phyloP scores from a whole-genome alignment of 1,140 invertebrate genomes.

The Drosophila orena region DNA sequence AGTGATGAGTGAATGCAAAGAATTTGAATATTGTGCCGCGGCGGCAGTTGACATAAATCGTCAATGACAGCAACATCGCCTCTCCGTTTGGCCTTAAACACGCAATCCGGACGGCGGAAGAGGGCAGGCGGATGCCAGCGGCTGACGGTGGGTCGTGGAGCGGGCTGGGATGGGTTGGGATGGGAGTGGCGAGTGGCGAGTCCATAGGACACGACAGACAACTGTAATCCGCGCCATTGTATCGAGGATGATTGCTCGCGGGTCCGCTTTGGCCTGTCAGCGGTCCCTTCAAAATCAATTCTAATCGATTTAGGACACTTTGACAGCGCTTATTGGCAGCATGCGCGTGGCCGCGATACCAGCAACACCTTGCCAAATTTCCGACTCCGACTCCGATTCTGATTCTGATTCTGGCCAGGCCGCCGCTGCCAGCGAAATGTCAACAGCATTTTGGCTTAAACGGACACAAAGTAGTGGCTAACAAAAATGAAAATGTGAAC shows the following conservation, averaged over 20 bases:
- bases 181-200: conserved; percentile 22
- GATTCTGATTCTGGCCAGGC: not conserved
- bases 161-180: not conserved
- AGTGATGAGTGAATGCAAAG: conserved; percentile 83
- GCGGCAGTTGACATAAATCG: conserved; percentile 80
- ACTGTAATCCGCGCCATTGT: conserved; percentile 78
- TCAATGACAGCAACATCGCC: conserved; percentile 82
- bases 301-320: conserved; percentile 82
- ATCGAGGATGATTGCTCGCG: conserved; percentile 48
- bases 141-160: not conserved
- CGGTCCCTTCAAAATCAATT: conserved; percentile 75
- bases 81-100: conserved; percentile 78
- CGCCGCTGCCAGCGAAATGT: conserved; percentile 44
- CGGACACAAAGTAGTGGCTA: conserved; percentile 15
- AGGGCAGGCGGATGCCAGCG: not conserved
- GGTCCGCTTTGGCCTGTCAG: conserved; percentile 60
- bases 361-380: conserved; percentile 60
- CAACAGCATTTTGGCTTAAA: conserved; percentile 73
- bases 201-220: conserved; percentile 77
- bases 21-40: conserved; percentile 82
- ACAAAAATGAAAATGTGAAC: too few species aligned
- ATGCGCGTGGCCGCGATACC: conserved; percentile 73
- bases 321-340: conserved; percentile 81
- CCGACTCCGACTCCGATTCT: conserved; percentile 2
- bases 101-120: conserved; percentile 37